These are phyloP conservation scores for Bilobella aurantiaca DNA, from an alignment of 1,140 invertebrate species.

Conservation along the genomic window DNA sequence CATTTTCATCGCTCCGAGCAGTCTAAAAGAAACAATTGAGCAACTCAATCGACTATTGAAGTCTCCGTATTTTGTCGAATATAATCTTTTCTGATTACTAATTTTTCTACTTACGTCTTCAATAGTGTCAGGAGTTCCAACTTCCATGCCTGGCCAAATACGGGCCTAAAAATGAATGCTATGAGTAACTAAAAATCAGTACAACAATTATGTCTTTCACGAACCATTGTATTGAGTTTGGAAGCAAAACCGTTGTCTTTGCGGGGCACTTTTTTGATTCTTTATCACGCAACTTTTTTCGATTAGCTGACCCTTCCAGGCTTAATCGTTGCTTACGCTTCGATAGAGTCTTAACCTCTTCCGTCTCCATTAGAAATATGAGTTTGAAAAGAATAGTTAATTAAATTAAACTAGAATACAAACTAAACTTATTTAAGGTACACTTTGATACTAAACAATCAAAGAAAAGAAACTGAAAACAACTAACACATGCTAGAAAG, in stretches of 20 bases:
- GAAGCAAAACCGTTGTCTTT: not conserved
- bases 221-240: not conserved
- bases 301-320: not conserved
- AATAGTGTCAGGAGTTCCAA: constrained; percentile 12
- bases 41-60: not conserved
- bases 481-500: too few species aligned
- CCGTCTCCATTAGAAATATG: too few species aligned
- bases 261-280: not conserved
- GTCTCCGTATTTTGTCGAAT: not conserved
- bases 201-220: not conserved
- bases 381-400: too few species aligned
- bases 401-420: too few species aligned
- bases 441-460: too few species aligned
- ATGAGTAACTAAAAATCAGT: too few species aligned
- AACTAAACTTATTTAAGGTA: too few species aligned
- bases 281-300: constrained; percentile 47
- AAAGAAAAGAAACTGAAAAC: too few species aligned
- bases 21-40: constrained; percentile 8
- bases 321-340: constrained; percentile 1
- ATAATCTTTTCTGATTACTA: not conserved
- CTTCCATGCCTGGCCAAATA: too few species aligned
- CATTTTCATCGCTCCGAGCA: constrained; percentile 12
- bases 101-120: constrained; percentile 10
- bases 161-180: too few species aligned
- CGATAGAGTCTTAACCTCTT: not conserved